Evolutionary conservation across 2,113 vertebrate species (phyloP), one percentile per base, ranked within the genome.

Genomic region (Tupaia chinensis): DNA sequence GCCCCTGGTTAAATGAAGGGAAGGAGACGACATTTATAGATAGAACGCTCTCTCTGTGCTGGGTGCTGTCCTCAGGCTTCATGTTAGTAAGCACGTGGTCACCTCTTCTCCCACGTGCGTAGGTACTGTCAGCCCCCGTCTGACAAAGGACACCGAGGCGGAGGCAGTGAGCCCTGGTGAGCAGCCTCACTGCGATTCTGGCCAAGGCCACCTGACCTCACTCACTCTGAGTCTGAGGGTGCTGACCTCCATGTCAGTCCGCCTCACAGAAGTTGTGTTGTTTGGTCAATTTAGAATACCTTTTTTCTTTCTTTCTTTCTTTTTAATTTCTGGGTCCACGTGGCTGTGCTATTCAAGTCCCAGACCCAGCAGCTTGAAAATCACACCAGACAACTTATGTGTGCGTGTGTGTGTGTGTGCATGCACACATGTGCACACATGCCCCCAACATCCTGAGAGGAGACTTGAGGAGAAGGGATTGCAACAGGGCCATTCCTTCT

Each of bases 141-240:
- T 69, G 56, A 63, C 3, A 0, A 1, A 13, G 56, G 69, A 89
- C 10, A 61, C n/a, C 1, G 91, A 85, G 63, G n/a, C 32, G n/a
- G 61, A 13, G 23, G 19, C 4, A 5, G 4, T 2, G 16, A 22
- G 53, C n/a, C 6, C 19, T 5, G 25, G 29, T 4, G 76, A 58
- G 11, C 63, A 27, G 60, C 0, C 1, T 60, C 3, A 29, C 66
- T 72, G 70, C 14, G n/a, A 4, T 58, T 32, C 66, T 25, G 34
- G 60, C 32, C 0, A 0, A 17, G 6, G 89, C 13, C 16, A 11
- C 44, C 58, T 32, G 53, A 34, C 34, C 34, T 29, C 14, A 1
- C 44, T 44, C 44, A 25, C 34, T 32, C 68, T 17, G 27, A 44
- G 44, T 44, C 44, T 12, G n/a, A 68, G 23, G 61, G 22, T 34